Base-by-base conservation (phyloP, 2,113 vertebrate species). In the Aphyosemion australe region DNA sequence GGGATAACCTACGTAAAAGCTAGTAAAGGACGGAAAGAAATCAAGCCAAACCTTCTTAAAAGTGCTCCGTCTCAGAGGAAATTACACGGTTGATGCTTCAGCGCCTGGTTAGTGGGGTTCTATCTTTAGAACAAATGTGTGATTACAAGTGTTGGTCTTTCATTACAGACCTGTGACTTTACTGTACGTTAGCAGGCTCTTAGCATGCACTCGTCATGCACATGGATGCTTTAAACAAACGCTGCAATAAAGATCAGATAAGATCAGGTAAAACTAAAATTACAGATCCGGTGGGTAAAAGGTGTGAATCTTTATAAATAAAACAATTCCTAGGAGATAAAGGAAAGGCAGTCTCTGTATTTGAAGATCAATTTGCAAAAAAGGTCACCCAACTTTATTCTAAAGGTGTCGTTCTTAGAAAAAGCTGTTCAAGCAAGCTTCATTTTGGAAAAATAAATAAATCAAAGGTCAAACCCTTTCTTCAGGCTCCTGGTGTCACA, bases 61-160 rank as follows among this genome's bases (percentile, higher is more conserved):
- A 65, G 61, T 78, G 65, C 82, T 61, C 6, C 31, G 77, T 49
- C 83, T 83, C 61, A 11, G 37, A 72, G 79, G 74, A 87, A 82
- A 82, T 75, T 32, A 80, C 68, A 81, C 79, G 76, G 79, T 81
- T 76, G 63, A 76, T 63, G 68, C 66, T 57, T 76, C 65, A 52
- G 66, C 62, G 54, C 65, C 69, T 55, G 71, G 48, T 74, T 61
- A 51, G 77, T 73, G 83, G 67, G 43, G 20, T 60, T 82, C 80
- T 84, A 79, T 76, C 81, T 88, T 88, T 80, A 79, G 83, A 77
- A 65, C 47, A 12, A 84, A 84, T 74, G 76, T 88, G 86, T 84
- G 85, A 91, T 87, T 88, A 78, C 61, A 68, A 85, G 61, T 72
- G 74, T 79, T 39, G 42, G 87, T 83, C 88, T 90, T 82, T 91